Evolutionary conservation across 2,888 invertebrate species (phyloP), one percentile per base, ranked within the genome.

Genomic region (Dicranocentrus wangi): DNA sequence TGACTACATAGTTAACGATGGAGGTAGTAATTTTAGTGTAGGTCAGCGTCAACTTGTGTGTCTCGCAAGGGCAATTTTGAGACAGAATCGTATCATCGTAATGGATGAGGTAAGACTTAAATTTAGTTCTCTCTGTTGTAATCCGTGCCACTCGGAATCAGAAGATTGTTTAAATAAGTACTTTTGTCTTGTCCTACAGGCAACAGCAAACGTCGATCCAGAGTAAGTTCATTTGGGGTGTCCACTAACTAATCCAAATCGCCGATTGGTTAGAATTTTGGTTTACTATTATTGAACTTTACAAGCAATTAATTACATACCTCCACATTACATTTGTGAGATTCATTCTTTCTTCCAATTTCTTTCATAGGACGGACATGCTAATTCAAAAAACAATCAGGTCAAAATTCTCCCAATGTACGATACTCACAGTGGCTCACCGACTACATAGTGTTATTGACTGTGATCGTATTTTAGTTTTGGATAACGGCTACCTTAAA

Each of bases 1-100:
- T 43, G 93, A 94, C 87, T 92, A 92, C 85, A 91, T 91, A 87
- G 94, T 93, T 81, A 92, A 91, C 70, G 94, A 93, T 89, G 93
- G 93, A 10, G 94, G 94, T 0, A 90, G 92, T 0, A 94, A 95
- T 89, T 94, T 95, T 88, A 0, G 96, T 15, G 47, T 82, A 0
- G 85, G 86, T 0, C 83, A 86, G 68, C 53, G 84, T 0, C 85
- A 86, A 69, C 51, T 86, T 3, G 82, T 85, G 19, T 85, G 85
- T 51, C 53, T 85, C 2, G 84, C 82, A 23, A 73, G 85, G 63
- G 83, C 84, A n/a, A 83, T 85, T 68, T 58, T 85, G 17, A 61
- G 84, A 13, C 53, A 69, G 13, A 86, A 85, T 23, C 79, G 61
- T 51, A 84, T 85, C 1, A 83, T 86, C 27, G 83, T 84, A 0